These are phyloP conservation scores for Caerostris extrusa DNA, from an alignment of 1,140 invertebrate genomes.

Conservation along the genomic window DNA sequence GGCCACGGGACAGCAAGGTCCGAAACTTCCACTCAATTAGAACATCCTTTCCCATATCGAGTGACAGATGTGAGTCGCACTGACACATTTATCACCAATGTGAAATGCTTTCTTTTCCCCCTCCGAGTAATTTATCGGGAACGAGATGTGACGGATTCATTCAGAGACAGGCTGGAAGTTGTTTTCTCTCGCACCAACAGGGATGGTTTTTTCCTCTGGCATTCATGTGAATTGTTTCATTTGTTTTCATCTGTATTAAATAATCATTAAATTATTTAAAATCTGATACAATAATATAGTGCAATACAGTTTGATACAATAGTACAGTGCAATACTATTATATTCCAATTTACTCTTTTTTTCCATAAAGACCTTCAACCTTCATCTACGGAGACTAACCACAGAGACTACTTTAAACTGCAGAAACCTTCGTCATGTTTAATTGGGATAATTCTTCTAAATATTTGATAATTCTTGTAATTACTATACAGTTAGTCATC, in stretches of 20 bases:
- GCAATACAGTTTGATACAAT: too few relatives aligned
- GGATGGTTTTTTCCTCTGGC: not conserved
- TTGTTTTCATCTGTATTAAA: not conserved
- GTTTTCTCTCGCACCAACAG: not conserved
- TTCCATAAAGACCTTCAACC: too few relatives aligned
- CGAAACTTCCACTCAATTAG: conserved; percentile 19
- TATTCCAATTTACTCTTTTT: too few relatives aligned
- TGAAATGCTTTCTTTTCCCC: not conserved
- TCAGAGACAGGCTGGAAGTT: not conserved
- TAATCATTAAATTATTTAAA: too few relatives aligned
- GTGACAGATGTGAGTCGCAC: not conserved
- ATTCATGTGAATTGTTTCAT: not conserved
- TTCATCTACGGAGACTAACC: too few relatives aligned
- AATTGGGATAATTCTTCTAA: too few relatives aligned
- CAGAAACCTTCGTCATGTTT: too few relatives aligned
- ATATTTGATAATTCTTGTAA: too few relatives aligned
- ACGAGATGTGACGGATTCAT: not conserved
- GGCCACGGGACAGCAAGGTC: conserved; percentile 3
- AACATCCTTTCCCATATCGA: conserved; percentile 36
- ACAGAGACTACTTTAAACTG: too few relatives aligned
- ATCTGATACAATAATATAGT: too few relatives aligned
- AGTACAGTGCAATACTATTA: too few relatives aligned
- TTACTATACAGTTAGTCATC: too few relatives aligned
- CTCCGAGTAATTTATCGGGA: not conserved
- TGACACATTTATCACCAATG: not conserved